Conservation (phyloP, 2,888 invertebrate species). For the Malthinus seriepunctatus region DNA sequence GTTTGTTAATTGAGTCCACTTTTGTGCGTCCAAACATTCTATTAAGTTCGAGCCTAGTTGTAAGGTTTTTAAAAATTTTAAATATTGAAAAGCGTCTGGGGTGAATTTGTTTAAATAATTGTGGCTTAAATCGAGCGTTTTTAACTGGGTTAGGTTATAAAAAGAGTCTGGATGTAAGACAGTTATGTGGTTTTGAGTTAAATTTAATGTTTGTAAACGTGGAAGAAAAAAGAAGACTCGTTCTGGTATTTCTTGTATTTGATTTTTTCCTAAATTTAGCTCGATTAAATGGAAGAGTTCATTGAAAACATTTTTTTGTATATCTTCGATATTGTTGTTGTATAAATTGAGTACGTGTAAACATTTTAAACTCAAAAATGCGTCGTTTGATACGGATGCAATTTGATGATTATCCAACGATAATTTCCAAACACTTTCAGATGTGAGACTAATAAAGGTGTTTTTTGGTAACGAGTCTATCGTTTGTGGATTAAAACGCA, state of each 20-base stretch:
- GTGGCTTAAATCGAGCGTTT: slow-evolving; percentile 31
- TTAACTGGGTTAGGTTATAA: slow-evolving; percentile 22
- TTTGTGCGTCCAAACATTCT: slow-evolving; percentile 27
- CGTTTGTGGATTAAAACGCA: slow-evolving; percentile 32
- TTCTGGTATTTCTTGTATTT: slow-evolving; percentile 26
- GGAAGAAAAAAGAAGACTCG: slow-evolving; percentile 23
- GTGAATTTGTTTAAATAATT: slow-evolving; percentile 29
- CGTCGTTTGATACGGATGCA: slow-evolving; percentile 36
- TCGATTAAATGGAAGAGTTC: slow-evolving; percentile 29
- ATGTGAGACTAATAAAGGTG: slow-evolving; percentile 40
- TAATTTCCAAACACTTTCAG: slow-evolving; percentile 38
- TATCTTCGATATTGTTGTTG: slow-evolving; percentile 37
- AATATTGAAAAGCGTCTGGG: slow-evolving; percentile 24
- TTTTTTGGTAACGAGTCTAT: slow-evolving; percentile 37
- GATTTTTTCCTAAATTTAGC: slow-evolving; percentile 37
- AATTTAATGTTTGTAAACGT: slow-evolving; percentile 30
- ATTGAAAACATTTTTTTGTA: slow-evolving; percentile 32
- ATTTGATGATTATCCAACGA: slow-evolving; percentile 39
- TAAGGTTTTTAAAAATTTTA: slow-evolving; percentile 31
- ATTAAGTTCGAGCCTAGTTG: slow-evolving; percentile 37
- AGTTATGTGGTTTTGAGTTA: slow-evolving; percentile 32
- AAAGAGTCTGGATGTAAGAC: slow-evolving; percentile 25
- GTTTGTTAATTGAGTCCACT: slow-evolving; percentile 34
- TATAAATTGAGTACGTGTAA: slow-evolving; percentile 39
- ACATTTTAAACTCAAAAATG: slow-evolving; percentile 42